Evolutionary conservation across 1,140 invertebrate species (phyloP).

Genomic region (Grapholita molesta): DNA sequence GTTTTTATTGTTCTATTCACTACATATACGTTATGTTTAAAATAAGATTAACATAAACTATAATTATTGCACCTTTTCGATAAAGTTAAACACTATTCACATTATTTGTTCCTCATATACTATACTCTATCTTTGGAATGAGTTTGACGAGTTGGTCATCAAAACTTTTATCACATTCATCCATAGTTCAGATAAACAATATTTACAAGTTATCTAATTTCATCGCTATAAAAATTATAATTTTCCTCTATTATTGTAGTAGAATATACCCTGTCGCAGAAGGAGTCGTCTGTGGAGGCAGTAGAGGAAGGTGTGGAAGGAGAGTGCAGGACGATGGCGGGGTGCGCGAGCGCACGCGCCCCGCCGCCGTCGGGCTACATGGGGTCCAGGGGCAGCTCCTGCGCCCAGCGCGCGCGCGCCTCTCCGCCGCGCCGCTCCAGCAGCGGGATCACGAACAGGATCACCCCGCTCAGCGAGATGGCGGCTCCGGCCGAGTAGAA

Average conservation of each 20-base stretch:
- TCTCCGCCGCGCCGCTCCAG: constrained; percentile 80
- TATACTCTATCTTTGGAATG: constrained; percentile 63
- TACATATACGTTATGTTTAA: too few relatives aligned
- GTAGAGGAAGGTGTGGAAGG: constrained; percentile 60
- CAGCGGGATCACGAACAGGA: constrained; percentile 92
- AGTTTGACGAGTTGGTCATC: constrained; percentile 37
- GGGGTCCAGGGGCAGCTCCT: constrained; percentile 50
- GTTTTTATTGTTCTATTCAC: constrained; percentile 20
- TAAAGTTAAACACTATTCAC: constrained; percentile 32
- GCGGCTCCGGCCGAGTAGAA: constrained; percentile 90
- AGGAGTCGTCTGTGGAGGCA: constrained; percentile 50
- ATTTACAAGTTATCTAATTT: constrained; percentile 44
- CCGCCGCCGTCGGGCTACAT: constrained; percentile 62
- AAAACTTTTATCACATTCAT: constrained; percentile 45
- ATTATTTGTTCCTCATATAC: constrained; percentile 30
- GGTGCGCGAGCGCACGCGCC: constrained; percentile 43
- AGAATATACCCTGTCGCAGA: constrained; percentile 69
- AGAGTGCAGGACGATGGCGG: constrained; percentile 64
- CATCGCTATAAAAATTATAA: constrained; percentile 37
- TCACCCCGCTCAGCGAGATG: constrained; percentile 91
- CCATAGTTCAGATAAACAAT: constrained; percentile 29
- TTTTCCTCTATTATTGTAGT: constrained; percentile 51
- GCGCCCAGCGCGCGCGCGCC: constrained; percentile 37
- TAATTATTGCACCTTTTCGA: constrained; percentile 36
- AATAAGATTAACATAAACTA: constrained; percentile 20